phyloP scores from a whole-genome alignment of 2,113 vertebrate species.

The Petrocephalus microphthalmus region DNA sequence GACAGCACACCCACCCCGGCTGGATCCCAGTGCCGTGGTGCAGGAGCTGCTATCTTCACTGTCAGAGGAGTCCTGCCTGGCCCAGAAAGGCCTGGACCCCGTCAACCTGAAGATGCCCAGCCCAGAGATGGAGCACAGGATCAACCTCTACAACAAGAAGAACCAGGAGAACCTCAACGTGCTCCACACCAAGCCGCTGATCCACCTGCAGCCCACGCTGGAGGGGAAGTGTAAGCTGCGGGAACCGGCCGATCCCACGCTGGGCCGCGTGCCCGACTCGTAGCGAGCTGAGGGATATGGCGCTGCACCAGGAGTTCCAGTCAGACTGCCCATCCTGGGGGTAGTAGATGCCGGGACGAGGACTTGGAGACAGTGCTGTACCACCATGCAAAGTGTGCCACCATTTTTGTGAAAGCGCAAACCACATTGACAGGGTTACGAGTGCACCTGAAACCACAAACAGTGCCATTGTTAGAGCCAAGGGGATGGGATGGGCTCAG shows the following conservation, averaged over 20 bases:
- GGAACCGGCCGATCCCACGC: conserved; percentile 56
- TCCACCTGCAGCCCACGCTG: conserved; percentile 66
- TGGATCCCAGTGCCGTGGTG: conserved; percentile 58
- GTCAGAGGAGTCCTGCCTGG: conserved; percentile 72
- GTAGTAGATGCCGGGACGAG: neutral
- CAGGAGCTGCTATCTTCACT: conserved; percentile 84
- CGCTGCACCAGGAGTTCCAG: neutral
- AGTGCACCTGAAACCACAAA: neutral
- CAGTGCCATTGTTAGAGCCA: neutral
- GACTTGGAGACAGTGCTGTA: neutral
- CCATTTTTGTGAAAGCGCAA: neutral
- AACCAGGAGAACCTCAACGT: conserved; percentile 72
- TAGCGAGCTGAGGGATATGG: conserved; percentile 20
- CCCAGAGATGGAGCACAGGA: conserved; percentile 69
- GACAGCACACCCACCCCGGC: conserved; percentile 32
- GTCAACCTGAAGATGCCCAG: conserved; percentile 77
- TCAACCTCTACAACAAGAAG: conserved; percentile 77
- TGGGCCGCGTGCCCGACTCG: conserved; percentile 57
- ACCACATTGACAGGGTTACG: neutral
- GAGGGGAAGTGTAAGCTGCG: conserved; percentile 76
- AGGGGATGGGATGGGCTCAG: conserved; percentile 21
- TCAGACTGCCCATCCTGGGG: neutral
- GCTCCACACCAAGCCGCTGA: conserved; percentile 72
- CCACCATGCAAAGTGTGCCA: neutral
- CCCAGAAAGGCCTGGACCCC: conserved; percentile 76